A percentile compares a stretch with the other conserved stretches of the same genome.
Evolutionary conservation across 2,113 vertebrate species (phyloP).

Genomic region (Indicator indicator): DNA sequence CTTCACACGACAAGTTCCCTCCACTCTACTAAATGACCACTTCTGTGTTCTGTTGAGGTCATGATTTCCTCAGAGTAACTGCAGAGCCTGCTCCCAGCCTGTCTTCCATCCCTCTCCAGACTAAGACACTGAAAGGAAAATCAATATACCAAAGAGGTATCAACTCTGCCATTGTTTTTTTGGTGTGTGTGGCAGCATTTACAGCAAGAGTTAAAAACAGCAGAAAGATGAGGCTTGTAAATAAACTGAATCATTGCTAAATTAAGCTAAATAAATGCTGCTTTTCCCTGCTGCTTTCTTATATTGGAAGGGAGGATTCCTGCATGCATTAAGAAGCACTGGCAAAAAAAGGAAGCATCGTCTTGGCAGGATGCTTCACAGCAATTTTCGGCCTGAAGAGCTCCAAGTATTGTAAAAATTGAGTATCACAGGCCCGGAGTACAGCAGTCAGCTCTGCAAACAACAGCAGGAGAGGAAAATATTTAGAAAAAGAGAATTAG

Average conservation of each 20-base stretch:
- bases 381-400: background rate
- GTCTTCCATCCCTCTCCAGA: background rate
- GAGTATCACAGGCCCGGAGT: background rate
- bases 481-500: constrained; percentile 6
- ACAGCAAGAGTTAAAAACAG: background rate
- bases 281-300: constrained; percentile 41
- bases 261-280: constrained; percentile 55
- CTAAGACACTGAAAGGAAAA: background rate
- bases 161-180: background rate
- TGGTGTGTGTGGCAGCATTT: background rate
- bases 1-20: background rate
- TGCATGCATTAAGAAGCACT: background rate
- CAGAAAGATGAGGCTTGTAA: constrained; percentile 19
- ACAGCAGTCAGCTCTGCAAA: background rate
- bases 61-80: background rate
- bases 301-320: background rate
- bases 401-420: background rate
- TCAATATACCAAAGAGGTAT: background rate
- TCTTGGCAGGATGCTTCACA: constrained; percentile 44
- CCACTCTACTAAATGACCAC: background rate
- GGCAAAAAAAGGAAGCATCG: background rate
- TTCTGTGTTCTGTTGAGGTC: background rate
- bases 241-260: constrained; percentile 48
- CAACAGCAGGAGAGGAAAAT: constrained; percentile 15
- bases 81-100: background rate